Percentiles rank a stretch among this genome's conserved stretches.
phyloP scores from a whole-genome alignment of 2,888 invertebrate genomes.

The Aphidoletes aphidimyza region DNA sequence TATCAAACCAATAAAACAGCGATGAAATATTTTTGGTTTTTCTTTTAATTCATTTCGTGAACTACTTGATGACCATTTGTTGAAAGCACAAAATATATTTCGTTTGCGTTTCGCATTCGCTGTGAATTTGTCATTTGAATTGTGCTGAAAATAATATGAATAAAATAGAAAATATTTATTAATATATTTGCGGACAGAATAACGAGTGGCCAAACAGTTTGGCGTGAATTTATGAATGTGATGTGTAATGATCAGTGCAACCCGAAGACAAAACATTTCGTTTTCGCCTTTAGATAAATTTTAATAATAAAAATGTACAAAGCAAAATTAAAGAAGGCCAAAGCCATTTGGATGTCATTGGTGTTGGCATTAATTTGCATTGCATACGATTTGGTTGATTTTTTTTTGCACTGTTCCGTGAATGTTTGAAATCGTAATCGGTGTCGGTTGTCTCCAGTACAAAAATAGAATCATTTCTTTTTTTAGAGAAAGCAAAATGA shows the following conservation, averaged over 20 bases:
- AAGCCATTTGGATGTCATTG: slow-evolving; percentile 39
- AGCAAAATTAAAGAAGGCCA: slow-evolving; percentile 8
- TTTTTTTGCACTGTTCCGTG: background rate
- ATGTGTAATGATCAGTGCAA: background rate
- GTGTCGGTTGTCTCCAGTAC: background rate
- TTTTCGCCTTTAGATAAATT: background rate
- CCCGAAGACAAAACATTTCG: background rate
- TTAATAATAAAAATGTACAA: background rate
- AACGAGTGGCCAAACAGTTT: background rate
- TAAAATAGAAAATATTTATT: background rate
- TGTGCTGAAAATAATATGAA: background rate
- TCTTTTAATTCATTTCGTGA: too few relatives aligned
- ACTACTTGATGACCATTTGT: too few relatives aligned
- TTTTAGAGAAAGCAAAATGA: slow-evolving; percentile 7
- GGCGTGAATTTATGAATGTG: slow-evolving; percentile 5
- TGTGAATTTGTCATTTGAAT: background rate
- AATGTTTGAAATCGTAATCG: background rate
- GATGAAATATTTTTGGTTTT: too few relatives aligned
- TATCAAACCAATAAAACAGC: background rate
- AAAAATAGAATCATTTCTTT: background rate
- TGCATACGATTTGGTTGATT: background rate
- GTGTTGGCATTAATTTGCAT: background rate
- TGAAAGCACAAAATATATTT: too few relatives aligned
- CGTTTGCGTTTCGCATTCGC: background rate
- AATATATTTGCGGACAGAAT: slow-evolving; percentile 12